Evolutionary conservation across 2,888 invertebrate species (phyloP), one percentile per base, ranked within the genome.

Genomic region (Eledone cirrhosa): DNA sequence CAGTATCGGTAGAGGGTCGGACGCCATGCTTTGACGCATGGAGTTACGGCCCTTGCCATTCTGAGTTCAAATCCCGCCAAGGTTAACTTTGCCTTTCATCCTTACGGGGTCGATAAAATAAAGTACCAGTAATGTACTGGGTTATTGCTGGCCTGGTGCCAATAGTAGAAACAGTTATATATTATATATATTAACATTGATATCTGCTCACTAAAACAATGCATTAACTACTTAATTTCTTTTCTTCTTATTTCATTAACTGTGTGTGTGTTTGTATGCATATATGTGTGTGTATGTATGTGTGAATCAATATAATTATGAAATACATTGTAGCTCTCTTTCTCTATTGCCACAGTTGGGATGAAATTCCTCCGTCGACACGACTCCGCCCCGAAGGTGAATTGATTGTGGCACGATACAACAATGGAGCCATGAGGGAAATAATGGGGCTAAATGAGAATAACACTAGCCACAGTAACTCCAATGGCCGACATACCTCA

Each of bases 301-400:
- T 27, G n/a, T n/a, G n/a, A n/a, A n/a, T n/a, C n/a, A n/a, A n/a
- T 14, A 53, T 74, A 33, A 5, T 41, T 53, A 1, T 16, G 41
- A 77, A 1, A 1, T 77, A 77, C 31, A 22, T 77, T 1, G 11
- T 33, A 27, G 4, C 48, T 22, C 22, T 33, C 14, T 22, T 4
- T 48, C 19, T 31, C 24, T 7, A 59, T 29, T 11, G 41, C 3
- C 3, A 27, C 47, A 79, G 88, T 7, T 88, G 88, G 88, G 88
- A 88, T 80, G 87, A 88, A 77, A 83, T 83, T 29, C 86, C 86
- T 4, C 88, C 88, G 33, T 85, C 85, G 2, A 81, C 83, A 7
- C 83, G 87, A 53, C 85, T 83, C 48, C 80, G 88, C 65, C 88
- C 88, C 24, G 87, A 88, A 74, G 87, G 85, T 2, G 88, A 85